Base-by-base conservation (phyloP, 1,140 invertebrate species). In the Adelges cooleyi region DNA sequence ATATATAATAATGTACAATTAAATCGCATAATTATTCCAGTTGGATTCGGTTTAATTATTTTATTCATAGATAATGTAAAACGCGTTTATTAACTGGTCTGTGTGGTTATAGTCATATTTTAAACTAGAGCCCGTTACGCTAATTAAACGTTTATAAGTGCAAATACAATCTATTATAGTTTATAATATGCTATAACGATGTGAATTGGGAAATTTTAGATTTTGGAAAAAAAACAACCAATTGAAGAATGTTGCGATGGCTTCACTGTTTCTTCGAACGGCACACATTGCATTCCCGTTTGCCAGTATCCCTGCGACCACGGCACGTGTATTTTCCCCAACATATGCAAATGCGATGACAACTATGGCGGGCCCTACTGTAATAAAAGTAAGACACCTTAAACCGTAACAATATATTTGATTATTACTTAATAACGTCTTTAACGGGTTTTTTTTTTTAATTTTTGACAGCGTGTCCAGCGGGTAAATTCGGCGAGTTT, bases 341-440 rank as follows among this genome's bases (percentile, higher is more conserved):
- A 95, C 70, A 81, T 81, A 65, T 95, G 92, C 74, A 83, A 90
- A 74, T 95, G 92, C 72, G 83, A 86, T 66, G 81, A 83, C 44
- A 91, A 90, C 48, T 95, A 86, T 73, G 91, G 92, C 40, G 92
- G 92, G 33, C 86, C 87, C 8, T 79, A 81, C 33, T 96, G 93
- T 76, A 84, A 89, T 77, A 84, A 89, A 74, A 86, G 91, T 95
- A 79, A 85, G n/a, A n/a, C n/a, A n/a, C n/a, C n/a, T 88, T 84
- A 70, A 68, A 49, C 70, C 65, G 54, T 65, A n/a, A n/a, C n/a
- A n/a, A 11, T 50, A 11, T 44, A 23, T 36, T 48, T 29, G 10
- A 51, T 23, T 52, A 46, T 15, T 18, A 49, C 33, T 22, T 36
- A 13, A 22, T 8, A 48, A 6, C 29, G 5, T 33, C 11, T 33